Percentiles rank a stretch among this genome's conserved stretches.
Evolutionary conservation across 2,888 invertebrate species (phyloP).

Genomic region (Therioaphis trifolii): DNA sequence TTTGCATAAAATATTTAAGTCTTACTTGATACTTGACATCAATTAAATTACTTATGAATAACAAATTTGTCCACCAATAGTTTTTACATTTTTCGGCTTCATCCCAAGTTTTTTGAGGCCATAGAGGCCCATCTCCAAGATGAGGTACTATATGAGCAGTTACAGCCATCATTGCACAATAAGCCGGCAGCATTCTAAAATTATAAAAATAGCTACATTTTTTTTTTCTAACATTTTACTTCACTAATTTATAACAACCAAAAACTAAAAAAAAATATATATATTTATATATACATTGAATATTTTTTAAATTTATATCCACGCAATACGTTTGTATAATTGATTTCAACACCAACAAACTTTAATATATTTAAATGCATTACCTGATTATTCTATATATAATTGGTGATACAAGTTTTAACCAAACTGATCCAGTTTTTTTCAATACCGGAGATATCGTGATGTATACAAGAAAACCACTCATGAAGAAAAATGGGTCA

Average conservation of each 20-base stretch:
- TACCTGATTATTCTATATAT: constrained; percentile 36
- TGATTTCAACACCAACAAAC: too few species aligned
- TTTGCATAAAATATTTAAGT: too few species aligned
- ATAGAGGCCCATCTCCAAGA: constrained; percentile 65
- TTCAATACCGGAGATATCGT: neutral
- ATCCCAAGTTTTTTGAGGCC: constrained; percentile 63
- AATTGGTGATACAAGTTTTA: neutral
- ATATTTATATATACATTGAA: too few species aligned
- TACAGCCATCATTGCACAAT: constrained; percentile 47
- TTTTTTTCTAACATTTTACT: too few species aligned
- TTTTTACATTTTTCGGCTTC: constrained; percentile 65
- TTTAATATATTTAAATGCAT: too few species aligned
- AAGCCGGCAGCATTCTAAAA: constrained; percentile 62
- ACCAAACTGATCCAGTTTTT: constrained; percentile 5
- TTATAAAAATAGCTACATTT: too few species aligned
- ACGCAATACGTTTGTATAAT: too few species aligned
- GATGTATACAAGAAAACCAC: constrained; percentile 12
- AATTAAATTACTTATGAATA: constrained; percentile 65
- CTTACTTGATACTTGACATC: constrained; percentile 64
- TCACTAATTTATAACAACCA: too few species aligned
- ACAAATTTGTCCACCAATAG: constrained; percentile 66
- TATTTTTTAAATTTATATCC: too few species aligned
- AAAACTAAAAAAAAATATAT: too few species aligned
- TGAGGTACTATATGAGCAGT: constrained; percentile 51
- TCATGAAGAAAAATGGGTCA: constrained; percentile 46